Evolutionary conservation across 2,113 vertebrate genomes (phyloP), one percentile per base, ranked within the genome.

Genomic region (Phrynosoma platyrhinos): DNA sequence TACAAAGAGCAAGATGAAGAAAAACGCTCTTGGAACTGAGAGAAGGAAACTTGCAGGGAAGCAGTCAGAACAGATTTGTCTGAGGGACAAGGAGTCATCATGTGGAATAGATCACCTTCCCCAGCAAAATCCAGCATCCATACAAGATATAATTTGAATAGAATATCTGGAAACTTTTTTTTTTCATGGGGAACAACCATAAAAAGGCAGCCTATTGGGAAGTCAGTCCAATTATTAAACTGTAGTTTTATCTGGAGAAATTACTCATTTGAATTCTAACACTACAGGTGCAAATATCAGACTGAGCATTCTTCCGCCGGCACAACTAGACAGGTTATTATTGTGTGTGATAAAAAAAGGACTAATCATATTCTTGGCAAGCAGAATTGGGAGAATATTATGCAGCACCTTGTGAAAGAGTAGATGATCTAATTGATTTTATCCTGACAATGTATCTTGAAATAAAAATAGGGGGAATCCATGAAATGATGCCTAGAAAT

Each of bases 351-450:
- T 88, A 82, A 80, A 64, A 47, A 88, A 74, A 53, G 52, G 9
- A 69, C 0, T 52, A 92, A 90, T 86, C 72, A 30, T 85, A 55
- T 90, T 88, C 83, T 89, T 91, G 85, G 90, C 85, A 87, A 55
- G 62, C 85, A 55, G 79, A 87, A 66, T 0, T 58, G 89, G 89
- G 58, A 47, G 69, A 90, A 85, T 83, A 71, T 79, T n/a, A 21
- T 66, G 6, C 90, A 94, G 84, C 74, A 10, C 5, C 94, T 84
- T 47, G 52, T 79, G 52, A 82, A 86, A 16, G 25, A 79, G 88
- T 82, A 91, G 91, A 85, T 89, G 7, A 40, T 86, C 82, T 82
- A 89, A 92, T 53, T 90, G 82, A 88, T 88, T 80, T 25, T 89
- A 92, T 90, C 2, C 25, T 84, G 55, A 92, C 42, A 47, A 72